A percentile compares a stretch with the other conserved stretches of the same genome.
phyloP scores from a whole-genome alignment of 2,888 invertebrate species.

The Euplagia quadripunctaria region DNA sequence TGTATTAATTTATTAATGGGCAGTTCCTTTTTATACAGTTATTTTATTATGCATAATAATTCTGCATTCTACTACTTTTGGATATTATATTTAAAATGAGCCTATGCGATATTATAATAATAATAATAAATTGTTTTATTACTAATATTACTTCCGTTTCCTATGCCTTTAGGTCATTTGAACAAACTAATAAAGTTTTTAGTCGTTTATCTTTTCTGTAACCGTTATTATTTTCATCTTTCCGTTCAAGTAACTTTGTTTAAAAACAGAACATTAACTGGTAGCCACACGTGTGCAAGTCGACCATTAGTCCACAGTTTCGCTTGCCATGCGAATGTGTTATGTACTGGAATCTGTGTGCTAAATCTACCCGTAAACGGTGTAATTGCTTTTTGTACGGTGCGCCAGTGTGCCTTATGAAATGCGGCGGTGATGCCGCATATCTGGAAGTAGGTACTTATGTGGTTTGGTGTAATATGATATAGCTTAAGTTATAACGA shows the following conservation, averaged over 20 bases:
- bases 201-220: no score
- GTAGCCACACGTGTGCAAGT: constrained; percentile 51
- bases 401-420: constrained; percentile 40
- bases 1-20: neutral
- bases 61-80: no score
- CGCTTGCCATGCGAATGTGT: constrained; percentile 68
- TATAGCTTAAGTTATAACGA: no score
- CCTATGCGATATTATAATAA: no score
- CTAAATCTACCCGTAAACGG: constrained; percentile 72
- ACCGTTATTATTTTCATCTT: constrained; percentile 23
- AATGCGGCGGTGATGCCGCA: constrained; percentile 25
- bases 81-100: no score
- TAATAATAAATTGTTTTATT: no score
- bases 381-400: constrained; percentile 59
- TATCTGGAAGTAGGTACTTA: constrained; percentile 1
- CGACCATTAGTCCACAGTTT: constrained; percentile 65
- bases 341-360: constrained; percentile 54
- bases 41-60: neutral
- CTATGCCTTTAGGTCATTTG: no score
- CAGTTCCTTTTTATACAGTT: neutral
- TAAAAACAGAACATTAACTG: constrained; percentile 28
- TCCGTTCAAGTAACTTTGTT: constrained; percentile 26
- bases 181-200: no score
- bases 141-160: no score
- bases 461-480: neutral